Base-by-base conservation (phyloP, 2,113 vertebrate species). In the Burhinus bistriatus region DNA sequence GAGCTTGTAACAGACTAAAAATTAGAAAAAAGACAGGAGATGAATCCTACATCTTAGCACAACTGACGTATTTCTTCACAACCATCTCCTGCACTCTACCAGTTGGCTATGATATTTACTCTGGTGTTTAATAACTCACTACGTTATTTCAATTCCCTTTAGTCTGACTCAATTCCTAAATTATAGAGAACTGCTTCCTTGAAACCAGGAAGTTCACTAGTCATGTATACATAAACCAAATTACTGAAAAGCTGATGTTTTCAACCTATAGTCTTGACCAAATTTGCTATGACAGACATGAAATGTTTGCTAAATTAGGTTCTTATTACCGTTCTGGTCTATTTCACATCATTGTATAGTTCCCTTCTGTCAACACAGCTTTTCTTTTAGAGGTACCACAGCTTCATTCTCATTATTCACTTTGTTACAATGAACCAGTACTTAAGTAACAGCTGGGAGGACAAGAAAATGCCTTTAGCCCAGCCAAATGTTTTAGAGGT, bases 141-240 rank as follows among this genome's bases (percentile, higher is more conserved):
- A 27, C 68, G 32, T 94, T 91, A 96, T 83, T 95, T 89, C 70
- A 92, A 82, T 91, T 95, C 89, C 45, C 73, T 93, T 78, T 44
- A 93, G 79, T 78, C 76, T 96, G 96, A 97, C 82, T 96, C 91
- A 92, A 90, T 89, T 94, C 78, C 81, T 82, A 81, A 96, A 92
- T 95, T 94, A 90, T 84, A 95, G 59, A 83, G 70, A 89, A 86
- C 59, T 44, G 36, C 85, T 95, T 97, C 87, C 88, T 83, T 83
- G 68, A 93, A 96, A 96, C 65, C 79, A 94, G 89, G 93, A 97
- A 96, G 94, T 94, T 90, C 72, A 89, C 66, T 81, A 77, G 17
- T 91, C 72, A 80, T 58, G 55, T 87, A 82, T 11, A 77, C 65
- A 83, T 44, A 87, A 96, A 86, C 8, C 61, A 89, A 92, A 89